Evolutionary conservation across 2,888 invertebrate species (phyloP).

Genomic region (Tetragnatha montana): DNA sequence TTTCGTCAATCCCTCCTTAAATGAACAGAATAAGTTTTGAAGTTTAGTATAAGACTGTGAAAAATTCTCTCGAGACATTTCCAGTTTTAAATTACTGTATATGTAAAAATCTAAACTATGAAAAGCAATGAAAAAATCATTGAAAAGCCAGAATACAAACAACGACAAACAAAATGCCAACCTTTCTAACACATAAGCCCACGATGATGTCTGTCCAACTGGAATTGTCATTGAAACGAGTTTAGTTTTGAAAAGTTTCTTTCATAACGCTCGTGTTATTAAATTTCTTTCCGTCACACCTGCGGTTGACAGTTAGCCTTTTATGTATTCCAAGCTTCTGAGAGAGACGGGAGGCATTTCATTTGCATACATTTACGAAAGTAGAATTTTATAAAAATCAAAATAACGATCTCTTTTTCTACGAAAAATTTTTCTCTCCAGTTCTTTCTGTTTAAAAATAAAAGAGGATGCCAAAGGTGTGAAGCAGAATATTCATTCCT

Average conservation of each 20-base stretch:
- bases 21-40: no score
- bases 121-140: neutral
- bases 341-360: neutral
- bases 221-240: neutral
- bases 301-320: neutral
- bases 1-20: no score
- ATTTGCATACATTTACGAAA: neutral
- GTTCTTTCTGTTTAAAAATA: neutral
- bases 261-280: neutral
- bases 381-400: neutral
- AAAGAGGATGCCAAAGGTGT: neutral
- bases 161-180: neutral
- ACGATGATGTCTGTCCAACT: neutral
- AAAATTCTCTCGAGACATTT: neutral
- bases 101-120: neutral
- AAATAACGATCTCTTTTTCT: neutral
- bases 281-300: neutral
- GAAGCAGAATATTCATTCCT: neutral
- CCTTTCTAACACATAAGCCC: neutral
- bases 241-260: neutral
- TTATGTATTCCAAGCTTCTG: neutral
- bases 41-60: neutral
- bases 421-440: neutral
- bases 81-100: neutral
- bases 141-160: neutral